Evolutionary conservation across 2,113 vertebrate species (phyloP), one percentile per base, ranked within the genome.

Genomic region (Scophthalmus maximus): DNA sequence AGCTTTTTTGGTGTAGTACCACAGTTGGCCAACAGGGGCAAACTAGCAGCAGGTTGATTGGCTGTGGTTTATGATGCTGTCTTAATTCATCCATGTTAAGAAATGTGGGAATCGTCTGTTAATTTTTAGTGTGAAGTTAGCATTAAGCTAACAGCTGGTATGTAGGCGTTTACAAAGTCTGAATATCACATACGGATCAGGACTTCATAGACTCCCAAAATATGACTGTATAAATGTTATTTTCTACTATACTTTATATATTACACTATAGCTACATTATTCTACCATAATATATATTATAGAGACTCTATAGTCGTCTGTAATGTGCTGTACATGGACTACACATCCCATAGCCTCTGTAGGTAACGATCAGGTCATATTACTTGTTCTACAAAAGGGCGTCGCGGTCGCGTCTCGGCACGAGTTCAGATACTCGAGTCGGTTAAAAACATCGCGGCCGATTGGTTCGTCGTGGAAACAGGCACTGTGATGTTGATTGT

Each of bases 401-500:
- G n/a, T n/a, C n/a, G n/a, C n/a, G n/a, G n/a, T n/a, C n/a, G n/a
- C n/a, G n/a, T n/a, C n/a, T n/a, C n/a, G 1, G 32, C 69, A 66
- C 29, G 58, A 27, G n/a, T 69, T 86, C 63, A 15, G 44, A 29
- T 70, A 38, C 56, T 40, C 9, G 9, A 38, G 38, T 46, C 0
- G 2, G 9, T 25, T 30, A 61, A 67, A 56, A 26, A n/a, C 4
- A 59, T 47, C 11, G 53, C 68, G 18, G 53, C 20, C 8, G 18
- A 59, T 56, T 58, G 15, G 59, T 73, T 68, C 4, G 46, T 17
- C 1, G 36, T 61, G 68, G 79, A 74, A 77, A 74, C 80, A 88
- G 88, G 86, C 84, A 88, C 84, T 82, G 70, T 29, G 40, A 47
- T 20, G 1, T 83, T 78, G 78, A 83, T 90, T 90, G 88, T 90